Evolutionary conservation across 1,140 invertebrate species (phyloP).

Genomic region (Eubasilissa regina): DNA sequence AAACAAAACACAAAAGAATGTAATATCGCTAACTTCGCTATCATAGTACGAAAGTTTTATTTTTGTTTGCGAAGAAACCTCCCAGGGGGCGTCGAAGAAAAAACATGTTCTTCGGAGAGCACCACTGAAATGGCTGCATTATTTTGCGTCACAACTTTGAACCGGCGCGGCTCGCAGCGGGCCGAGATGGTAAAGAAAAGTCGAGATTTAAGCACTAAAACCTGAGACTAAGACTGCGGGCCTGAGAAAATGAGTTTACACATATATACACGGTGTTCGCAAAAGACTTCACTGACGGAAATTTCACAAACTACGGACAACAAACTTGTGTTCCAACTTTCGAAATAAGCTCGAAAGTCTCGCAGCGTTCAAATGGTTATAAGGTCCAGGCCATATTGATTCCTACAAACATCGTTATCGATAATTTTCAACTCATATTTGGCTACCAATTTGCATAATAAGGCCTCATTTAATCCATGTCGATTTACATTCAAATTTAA

Average conservation of each 20-base stretch:
- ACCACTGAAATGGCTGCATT: constrained; percentile 11
- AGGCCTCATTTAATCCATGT: too few relatives aligned
- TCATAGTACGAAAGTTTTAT: constrained; percentile 5
- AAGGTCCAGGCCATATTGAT: not conserved
- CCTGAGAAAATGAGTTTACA: constrained; percentile 57
- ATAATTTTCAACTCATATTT: too few relatives aligned
- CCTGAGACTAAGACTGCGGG: constrained; percentile 9
- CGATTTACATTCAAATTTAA: too few relatives aligned
- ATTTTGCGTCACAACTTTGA: constrained; percentile 38
- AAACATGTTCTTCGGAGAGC: constrained; percentile 8
- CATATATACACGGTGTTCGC: constrained; percentile 46
- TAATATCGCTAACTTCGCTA: not conserved
- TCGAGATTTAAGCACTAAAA: constrained; percentile 45
- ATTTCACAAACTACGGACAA: constrained; percentile 48
- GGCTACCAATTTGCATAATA: too few relatives aligned
- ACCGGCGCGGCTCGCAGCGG: constrained; percentile 23
- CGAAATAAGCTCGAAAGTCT: constrained; percentile 11
- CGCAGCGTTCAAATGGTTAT: not conserved
- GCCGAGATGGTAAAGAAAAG: constrained; percentile 37
- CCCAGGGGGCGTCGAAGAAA: not conserved
- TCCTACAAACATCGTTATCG: too few relatives aligned
- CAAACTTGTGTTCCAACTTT: constrained; percentile 49
- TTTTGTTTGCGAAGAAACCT: not conserved
- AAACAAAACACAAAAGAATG: not conserved
- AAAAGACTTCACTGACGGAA: constrained; percentile 33